Percentiles rank a stretch among this genome's conserved stretches.
Evolutionary conservation across 1,140 invertebrate genomes (phyloP).

Genomic region (Pectinophora gossypiella): DNA sequence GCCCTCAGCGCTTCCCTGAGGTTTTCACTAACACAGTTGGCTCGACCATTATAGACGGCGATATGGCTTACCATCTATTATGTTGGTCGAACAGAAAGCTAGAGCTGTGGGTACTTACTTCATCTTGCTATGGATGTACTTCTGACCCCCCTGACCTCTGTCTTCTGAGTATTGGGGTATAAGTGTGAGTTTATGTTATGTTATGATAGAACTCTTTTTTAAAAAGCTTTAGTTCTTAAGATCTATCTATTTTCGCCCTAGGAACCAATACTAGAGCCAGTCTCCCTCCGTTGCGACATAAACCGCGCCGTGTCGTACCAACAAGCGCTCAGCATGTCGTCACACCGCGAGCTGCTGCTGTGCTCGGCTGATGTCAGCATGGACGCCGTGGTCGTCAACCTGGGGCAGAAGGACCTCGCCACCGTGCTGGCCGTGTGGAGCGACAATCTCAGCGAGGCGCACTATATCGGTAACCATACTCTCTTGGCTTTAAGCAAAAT

Average conservation of each 20-base stretch:
- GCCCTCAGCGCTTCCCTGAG: too few relatives aligned
- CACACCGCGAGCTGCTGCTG: conserved; percentile 55
- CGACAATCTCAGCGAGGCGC: conserved; percentile 77
- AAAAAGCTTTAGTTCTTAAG: too few relatives aligned
- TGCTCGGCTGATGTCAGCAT: conserved; percentile 82
- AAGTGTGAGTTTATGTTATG: too few relatives aligned
- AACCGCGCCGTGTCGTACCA: conserved; percentile 79
- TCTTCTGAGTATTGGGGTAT: too few relatives aligned
- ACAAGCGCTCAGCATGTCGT: conserved; percentile 34
- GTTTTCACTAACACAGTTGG: too few relatives aligned
- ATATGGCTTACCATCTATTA: too few relatives aligned
- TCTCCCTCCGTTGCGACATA: conserved; percentile 83
- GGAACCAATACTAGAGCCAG: conserved; percentile 86
- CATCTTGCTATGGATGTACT: too few relatives aligned
- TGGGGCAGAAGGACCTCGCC: conserved; percentile 84
- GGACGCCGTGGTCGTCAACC: conserved; percentile 80
- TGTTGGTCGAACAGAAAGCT: too few relatives aligned
- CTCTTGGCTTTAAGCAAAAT: neutral
- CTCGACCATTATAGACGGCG: too few relatives aligned
- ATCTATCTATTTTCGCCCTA: conserved; percentile 34
- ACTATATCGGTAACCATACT: conserved; percentile 51
- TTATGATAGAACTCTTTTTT: too few relatives aligned
- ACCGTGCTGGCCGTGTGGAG: conserved; percentile 82
- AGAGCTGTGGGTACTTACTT: too few relatives aligned
- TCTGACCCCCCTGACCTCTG: too few relatives aligned